Percentiles rank a stretch among this genome's conserved stretches.
These are phyloP conservation scores for Ophthalmolycus amberensis DNA, from an alignment of 2,113 vertebrate species.

Conservation along the genomic window DNA sequence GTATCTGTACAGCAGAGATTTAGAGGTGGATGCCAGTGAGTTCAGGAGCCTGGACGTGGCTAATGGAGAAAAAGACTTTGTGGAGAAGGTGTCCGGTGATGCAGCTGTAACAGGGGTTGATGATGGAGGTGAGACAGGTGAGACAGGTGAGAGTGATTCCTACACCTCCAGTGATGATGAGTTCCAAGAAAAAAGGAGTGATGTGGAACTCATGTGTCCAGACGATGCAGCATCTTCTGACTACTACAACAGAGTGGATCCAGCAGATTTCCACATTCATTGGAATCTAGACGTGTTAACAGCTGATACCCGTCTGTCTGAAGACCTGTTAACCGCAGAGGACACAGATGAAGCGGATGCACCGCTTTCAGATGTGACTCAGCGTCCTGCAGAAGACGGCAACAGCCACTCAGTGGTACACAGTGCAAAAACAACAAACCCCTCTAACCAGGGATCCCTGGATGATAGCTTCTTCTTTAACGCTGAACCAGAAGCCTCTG, in stretches of 20 bases:
- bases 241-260: not conserved
- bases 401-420: constrained; percentile 35
- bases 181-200: constrained; percentile 16
- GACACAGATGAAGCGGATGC: constrained; percentile 26
- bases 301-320: constrained; percentile 21
- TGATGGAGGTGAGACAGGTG: constrained; percentile 23
- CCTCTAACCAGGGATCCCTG: constrained; percentile 54
- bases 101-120: not conserved
- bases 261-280: constrained; percentile 16
- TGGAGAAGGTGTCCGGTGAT: not conserved
- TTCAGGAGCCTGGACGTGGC: not conserved
- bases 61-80: constrained; percentile 3
- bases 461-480: constrained; percentile 70
- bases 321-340: constrained; percentile 46
- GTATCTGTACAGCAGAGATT: constrained; percentile 46
- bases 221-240: constrained; percentile 14
- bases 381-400: constrained; percentile 1
- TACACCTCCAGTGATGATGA: constrained; percentile 62
- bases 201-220: not conserved
- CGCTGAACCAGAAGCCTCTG: constrained; percentile 12
- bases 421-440: not conserved
- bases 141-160: constrained; percentile 49
- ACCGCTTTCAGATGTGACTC: constrained; percentile 24
- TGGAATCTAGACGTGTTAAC: constrained; percentile 44
- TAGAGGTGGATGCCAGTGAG: constrained; percentile 24